A percentile compares a stretch with the other conserved stretches of the same genome.
Evolutionary conservation across 2,113 vertebrate genomes (phyloP).

Genomic region (Petroica traversi): DNA sequence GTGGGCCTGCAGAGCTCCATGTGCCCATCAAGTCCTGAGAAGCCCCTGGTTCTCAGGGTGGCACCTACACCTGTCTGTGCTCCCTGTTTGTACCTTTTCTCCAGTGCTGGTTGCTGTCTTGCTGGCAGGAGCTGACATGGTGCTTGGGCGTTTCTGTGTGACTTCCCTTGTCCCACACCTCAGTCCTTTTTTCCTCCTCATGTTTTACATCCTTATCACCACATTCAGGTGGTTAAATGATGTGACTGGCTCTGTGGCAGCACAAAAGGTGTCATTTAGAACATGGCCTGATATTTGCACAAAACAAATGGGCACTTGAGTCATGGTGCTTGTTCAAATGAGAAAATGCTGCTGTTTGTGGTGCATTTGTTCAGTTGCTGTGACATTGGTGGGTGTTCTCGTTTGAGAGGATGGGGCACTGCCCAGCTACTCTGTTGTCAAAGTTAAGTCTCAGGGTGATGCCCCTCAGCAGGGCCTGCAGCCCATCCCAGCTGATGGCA

Average conservation of each 20-base stretch:
- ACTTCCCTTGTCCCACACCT: not conserved
- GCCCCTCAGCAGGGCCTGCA: not conserved
- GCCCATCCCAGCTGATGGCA: not conserved
- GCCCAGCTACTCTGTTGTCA: not conserved
- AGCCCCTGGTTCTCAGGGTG: not conserved
- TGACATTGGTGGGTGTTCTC: not conserved
- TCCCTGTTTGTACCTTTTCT: not conserved
- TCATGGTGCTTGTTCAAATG: not conserved
- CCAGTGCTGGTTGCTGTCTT: not conserved
- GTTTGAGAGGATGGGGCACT: not conserved
- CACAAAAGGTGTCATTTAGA: not conserved
- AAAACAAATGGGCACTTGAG: not conserved
- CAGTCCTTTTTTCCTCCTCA: not conserved
- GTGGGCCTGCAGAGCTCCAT: not conserved
- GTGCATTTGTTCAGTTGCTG: not conserved
- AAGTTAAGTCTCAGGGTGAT: not conserved
- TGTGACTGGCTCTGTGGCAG: not conserved
- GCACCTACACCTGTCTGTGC: not conserved
- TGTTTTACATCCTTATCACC: rapidly evolving
- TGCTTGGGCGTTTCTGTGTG: not conserved
- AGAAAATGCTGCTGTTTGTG: not conserved
- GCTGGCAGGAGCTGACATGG: not conserved
- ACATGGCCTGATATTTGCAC: not conserved
- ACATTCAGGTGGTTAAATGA: not conserved
- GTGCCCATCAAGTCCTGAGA: not conserved